Evolutionary conservation across 2,888 invertebrate genomes (phyloP).

Genomic region (Ormyrus nitidulus): DNA sequence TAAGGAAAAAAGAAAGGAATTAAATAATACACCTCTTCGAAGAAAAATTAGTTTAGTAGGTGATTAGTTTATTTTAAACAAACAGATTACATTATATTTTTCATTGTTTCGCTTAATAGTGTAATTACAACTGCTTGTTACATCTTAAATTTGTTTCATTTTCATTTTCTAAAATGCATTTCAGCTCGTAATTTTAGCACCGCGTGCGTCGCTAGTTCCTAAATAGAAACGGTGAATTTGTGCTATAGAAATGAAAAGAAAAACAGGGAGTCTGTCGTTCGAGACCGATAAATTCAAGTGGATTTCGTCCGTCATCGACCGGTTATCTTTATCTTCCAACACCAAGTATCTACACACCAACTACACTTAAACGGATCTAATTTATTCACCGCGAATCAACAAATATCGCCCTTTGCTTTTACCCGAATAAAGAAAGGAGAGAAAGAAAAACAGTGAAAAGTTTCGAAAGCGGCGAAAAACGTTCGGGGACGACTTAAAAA

Average conservation of each 20-base stretch:
- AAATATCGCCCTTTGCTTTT: background rate
- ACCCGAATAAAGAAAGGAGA: background rate
- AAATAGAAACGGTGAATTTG: slow-evolving; percentile 48
- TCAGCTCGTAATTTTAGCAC: slow-evolving; percentile 52
- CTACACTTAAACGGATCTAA: background rate
- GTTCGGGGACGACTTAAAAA: background rate
- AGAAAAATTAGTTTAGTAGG: slow-evolving; percentile 59
- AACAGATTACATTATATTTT: slow-evolving; percentile 66
- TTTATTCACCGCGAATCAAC: background rate
- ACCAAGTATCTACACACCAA: slow-evolving; percentile 14
- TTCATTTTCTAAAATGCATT: slow-evolving; percentile 54
- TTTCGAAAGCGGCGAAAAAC: background rate
- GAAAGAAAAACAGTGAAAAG: background rate
- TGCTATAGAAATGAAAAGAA: slow-evolving; percentile 38
- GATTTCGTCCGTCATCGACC: background rate
- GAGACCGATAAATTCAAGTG: slow-evolving; percentile 24
- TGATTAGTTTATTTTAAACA: slow-evolving; percentile 69
- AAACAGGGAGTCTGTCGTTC: slow-evolving; percentile 12
- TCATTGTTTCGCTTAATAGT: slow-evolving; percentile 50
- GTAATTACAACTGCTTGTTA: slow-evolving; percentile 64
- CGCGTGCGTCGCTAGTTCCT: slow-evolving; percentile 50
- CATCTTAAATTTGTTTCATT: slow-evolving; percentile 58
- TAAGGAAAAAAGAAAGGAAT: background rate
- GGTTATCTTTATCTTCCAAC: slow-evolving; percentile 5
- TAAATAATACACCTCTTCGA: background rate